Base-by-base conservation (phyloP, 2,888 invertebrate genomes). In the Oxystoma pomonae region DNA sequence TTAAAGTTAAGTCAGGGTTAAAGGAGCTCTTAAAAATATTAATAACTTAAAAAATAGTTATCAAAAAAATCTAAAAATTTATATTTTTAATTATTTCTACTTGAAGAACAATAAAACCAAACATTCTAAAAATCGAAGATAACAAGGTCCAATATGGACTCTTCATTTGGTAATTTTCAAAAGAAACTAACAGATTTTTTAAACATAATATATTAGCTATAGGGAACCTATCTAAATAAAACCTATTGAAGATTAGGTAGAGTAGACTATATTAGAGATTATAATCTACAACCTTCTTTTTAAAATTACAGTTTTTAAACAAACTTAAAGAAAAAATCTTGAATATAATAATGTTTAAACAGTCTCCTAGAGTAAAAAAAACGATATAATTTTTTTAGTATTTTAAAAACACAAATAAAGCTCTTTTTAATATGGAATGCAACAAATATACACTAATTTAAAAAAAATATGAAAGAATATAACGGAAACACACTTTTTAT, bases 401-500 rank as follows among this genome's bases (percentile, higher is more conserved):
- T n/a, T 59, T 59, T 57, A 58, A 65, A 57, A 56, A 55, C 17
- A 22, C 55, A 58, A 52, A 60, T 49, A 56, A 57, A 57, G 63
- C 60, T 20, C 59, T 57, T 65, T 55, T 59, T 55, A 16, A 50
- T 49, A 62, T 67, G 67, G 67, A 67, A 67, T 67, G 67, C 67
- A 62, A 65, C 60, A 63, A 67, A 61, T 65, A 67, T 64, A 66
- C 59, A 60, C 57, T 58, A 59, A 57, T 62, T 58, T 56, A 58
- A 56, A 58, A 58, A 22, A 35, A 16, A 61, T 61, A 53, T 53
- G 53, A 53, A 53, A 62, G 50, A 58, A 64, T 66, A 62, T 60
- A 66, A 66, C 64, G 63, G 65, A 64, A 62, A 65, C 65, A 63
- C 60, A 63, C 60, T 55, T 61, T 49, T 62, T 58, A 59, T 66